Evolutionary conservation across 2,113 vertebrate genomes (phyloP), one percentile per base, ranked within the genome.

Genomic region (Myodes glareolus): DNA sequence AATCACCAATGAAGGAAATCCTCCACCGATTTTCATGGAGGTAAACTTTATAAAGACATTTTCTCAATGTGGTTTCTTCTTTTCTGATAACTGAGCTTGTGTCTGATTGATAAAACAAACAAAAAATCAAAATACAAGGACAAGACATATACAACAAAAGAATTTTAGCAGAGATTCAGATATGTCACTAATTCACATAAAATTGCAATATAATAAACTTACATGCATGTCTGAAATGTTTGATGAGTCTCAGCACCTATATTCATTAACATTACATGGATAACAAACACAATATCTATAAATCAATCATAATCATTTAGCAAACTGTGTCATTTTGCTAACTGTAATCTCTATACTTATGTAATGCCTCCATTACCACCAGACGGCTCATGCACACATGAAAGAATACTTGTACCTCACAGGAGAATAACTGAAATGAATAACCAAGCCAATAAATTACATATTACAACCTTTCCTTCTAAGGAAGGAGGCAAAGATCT

Each of bases 291-390:
- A 91, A 29, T 2, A 0, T 11, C 91, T 92, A 27, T 90, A 61
- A 27, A 90, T 86, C 67, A 90, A 88, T 33, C 5, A 25, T 61
- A n/a, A n/a, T 33, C 36, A 23, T 16, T 33, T 39, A 70, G 5
- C 19, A 86, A 16, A 39, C 27, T 16, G 0, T 0, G 3, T 52
- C 23, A 31, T 42, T 50, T 25, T 50, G 1, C 10, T 5, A 1
- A 68, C 23, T n/a, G 3, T 3, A 11, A 39, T 0, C 2, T n/a
- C 17, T 7, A 45, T 1, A 0, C 13, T 47, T 89, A 19, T 33
- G 65, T 11, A 33, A 21, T 31, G 14, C 61, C 1, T 14, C 8
- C 10, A 0, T 82, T 16, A 55, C 16, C 23, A 31, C 0, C 11
- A 2, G 11, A 72, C 36, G 10, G 0, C 68, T 13, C 8, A 4